Conservation (phyloP, 2,888 invertebrate species). For the Leptodirus hochenwartii region DNA sequence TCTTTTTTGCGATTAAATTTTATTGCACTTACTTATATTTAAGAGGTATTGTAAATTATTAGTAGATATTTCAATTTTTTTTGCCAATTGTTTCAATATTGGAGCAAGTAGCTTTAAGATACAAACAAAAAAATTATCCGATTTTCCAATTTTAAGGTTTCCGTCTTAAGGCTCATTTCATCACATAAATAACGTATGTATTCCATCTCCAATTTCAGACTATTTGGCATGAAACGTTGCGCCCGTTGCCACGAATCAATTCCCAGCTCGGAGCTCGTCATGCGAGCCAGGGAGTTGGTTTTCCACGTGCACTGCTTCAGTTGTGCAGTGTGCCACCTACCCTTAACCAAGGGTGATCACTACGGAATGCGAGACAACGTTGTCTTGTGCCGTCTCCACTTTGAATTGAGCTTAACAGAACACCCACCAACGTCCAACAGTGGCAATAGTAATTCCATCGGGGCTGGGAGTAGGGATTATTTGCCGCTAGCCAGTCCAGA, state of each 20-base stretch:
- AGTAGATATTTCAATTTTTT: too few species aligned
- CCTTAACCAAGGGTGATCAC: slow-evolving; percentile 83
- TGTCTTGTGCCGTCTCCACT: slow-evolving; percentile 69
- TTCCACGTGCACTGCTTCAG: slow-evolving; percentile 93
- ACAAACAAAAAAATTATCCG: too few species aligned
- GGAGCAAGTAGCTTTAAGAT: too few species aligned
- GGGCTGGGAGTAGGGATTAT: slow-evolving; percentile 27
- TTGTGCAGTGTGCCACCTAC: slow-evolving; percentile 72
- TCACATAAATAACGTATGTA: not conserved
- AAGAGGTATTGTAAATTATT: too few species aligned
- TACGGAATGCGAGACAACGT: slow-evolving; percentile 82
- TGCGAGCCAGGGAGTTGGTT: slow-evolving; percentile 82
- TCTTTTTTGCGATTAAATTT: too few species aligned
- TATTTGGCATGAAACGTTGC: slow-evolving; percentile 79
- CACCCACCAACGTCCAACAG: slow-evolving; percentile 20
- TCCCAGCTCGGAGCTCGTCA: slow-evolving; percentile 80
- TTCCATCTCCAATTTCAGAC: slow-evolving; percentile 35
- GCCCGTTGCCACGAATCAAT: slow-evolving; percentile 80
- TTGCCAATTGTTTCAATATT: too few species aligned
- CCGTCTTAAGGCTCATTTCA: too few species aligned
- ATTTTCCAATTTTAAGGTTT: too few species aligned
- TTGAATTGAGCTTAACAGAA: slow-evolving; percentile 32
- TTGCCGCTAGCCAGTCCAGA: slow-evolving; percentile 34
- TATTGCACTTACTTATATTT: too few species aligned
- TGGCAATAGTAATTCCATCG: too few species aligned